Conservation (phyloP, 2,113 vertebrate genomes). For the Todiramphus chloris region DNA sequence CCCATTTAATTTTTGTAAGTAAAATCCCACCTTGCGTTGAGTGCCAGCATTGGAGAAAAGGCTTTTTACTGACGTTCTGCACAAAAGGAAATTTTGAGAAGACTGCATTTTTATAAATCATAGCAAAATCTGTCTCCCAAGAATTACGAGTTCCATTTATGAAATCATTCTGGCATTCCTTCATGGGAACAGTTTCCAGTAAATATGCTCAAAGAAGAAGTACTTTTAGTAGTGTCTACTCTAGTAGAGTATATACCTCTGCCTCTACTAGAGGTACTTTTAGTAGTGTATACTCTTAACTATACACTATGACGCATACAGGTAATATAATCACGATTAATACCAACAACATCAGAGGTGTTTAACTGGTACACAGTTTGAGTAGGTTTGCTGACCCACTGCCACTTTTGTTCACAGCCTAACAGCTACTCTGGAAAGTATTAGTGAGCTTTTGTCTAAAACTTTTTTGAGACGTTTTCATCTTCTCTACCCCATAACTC, state of each 20-base stretch:
- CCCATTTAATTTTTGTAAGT: not conserved
- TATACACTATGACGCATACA: not conserved
- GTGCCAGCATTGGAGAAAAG: not conserved
- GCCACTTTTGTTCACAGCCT: not conserved
- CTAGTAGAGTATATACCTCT: too few relatives aligned
- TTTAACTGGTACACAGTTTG: not conserved
- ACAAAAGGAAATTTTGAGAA: not conserved
- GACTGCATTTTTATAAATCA: slow-evolving; percentile 20
- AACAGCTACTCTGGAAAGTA: not conserved
- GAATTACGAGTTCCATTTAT: not conserved
- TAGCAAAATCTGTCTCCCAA: not conserved
- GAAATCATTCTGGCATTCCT: not conserved
- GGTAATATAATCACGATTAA: not conserved
- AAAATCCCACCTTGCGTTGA: not conserved
- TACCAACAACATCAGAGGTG: not conserved
- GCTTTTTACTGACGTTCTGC: not conserved
- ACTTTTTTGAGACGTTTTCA: not conserved
- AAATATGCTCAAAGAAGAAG: not conserved
- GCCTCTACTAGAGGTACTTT: not conserved
- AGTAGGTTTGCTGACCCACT: not conserved
- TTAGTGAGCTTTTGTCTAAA: not conserved
- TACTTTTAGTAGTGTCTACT: not conserved
- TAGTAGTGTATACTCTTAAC: not conserved
- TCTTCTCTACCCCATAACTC: not conserved
- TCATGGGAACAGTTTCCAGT: not conserved